Evolutionary conservation across 2,888 invertebrate species (phyloP).

Genomic region (Tanytarsus gracilentus): DNA sequence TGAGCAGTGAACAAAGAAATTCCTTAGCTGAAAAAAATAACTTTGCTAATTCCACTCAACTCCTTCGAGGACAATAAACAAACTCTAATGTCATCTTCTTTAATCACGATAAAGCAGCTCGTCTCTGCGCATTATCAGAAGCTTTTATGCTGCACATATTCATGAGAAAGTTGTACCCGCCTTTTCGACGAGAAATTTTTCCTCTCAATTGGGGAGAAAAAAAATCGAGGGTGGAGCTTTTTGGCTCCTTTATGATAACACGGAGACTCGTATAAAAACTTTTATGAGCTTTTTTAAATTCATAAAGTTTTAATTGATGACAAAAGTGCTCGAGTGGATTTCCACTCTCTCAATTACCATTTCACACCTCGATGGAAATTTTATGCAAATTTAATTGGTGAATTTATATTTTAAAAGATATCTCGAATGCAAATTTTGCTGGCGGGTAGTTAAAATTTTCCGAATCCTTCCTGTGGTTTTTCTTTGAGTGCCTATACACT

Average conservation of each 20-base stretch:
- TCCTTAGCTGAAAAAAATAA: neutral
- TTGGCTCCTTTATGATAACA: neutral
- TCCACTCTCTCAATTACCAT: neutral
- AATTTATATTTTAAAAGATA: constrained; percentile 2
- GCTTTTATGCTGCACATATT: constrained; percentile 11
- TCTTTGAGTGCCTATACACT: neutral
- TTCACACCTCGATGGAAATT: constrained; percentile 25
- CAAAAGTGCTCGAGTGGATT: neutral
- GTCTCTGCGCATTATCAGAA: constrained; percentile 16
- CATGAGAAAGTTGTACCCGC: constrained; percentile 21
- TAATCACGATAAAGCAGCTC: constrained; percentile 2
- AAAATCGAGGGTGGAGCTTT: constrained; percentile 20
- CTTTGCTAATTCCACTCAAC: too few species aligned
- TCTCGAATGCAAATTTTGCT: neutral
- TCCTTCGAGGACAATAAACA: too few species aligned
- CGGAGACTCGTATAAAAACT: constrained; percentile 12
- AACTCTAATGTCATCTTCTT: neutral
- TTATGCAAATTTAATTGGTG: constrained; percentile 25
- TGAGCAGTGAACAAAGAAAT: constrained; percentile 3
- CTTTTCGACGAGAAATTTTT: neutral
- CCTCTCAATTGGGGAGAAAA: neutral
- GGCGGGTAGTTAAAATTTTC: neutral
- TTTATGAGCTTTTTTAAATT: constrained; percentile 7
- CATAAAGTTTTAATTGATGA: constrained; percentile 2
- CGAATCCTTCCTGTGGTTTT: neutral